These are phyloP conservation scores for Mylabris sibirica DNA, from an alignment of 2,888 invertebrate species.

Conservation along the genomic window DNA sequence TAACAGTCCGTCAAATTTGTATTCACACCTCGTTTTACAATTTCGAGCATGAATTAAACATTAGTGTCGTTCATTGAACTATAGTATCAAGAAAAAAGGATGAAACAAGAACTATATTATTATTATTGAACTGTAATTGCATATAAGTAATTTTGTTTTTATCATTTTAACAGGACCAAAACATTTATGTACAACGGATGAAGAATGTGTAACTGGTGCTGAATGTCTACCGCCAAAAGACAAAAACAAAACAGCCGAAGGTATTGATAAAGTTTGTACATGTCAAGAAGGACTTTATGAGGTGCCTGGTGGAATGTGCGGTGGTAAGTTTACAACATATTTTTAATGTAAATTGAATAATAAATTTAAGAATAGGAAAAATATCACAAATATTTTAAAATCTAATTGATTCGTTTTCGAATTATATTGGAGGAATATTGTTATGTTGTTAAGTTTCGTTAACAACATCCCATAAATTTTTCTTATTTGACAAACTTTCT, in stretches of 20 bases:
- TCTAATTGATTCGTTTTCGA: neutral
- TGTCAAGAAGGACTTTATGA: constrained; percentile 48
- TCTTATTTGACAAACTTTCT: constrained; percentile 5
- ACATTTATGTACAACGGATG: constrained; percentile 53
- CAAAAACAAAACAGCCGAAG: constrained; percentile 32
- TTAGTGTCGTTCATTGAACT: constrained; percentile 31
- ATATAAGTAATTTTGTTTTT: constrained; percentile 14
- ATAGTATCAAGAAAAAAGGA: constrained; percentile 9
- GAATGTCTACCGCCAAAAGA: constrained; percentile 49
- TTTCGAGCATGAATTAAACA: constrained; percentile 33
- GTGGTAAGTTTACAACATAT: constrained; percentile 37
- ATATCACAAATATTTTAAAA: neutral
- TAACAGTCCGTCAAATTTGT: constrained; percentile 22
- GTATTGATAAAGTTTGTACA: constrained; percentile 42
- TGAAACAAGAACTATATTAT: constrained; percentile 5
- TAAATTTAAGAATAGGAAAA: neutral
- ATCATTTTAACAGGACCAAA: constrained; percentile 50
- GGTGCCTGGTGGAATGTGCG: constrained; percentile 39
- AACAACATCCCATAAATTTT: neutral
- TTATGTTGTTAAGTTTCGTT: neutral
- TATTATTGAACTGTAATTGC: constrained; percentile 21
- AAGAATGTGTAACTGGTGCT: constrained; percentile 56
- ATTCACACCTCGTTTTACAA: constrained; percentile 22
- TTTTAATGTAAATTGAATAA: constrained; percentile 24
- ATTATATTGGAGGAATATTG: neutral